phyloP scores from a whole-genome alignment of 2,888 invertebrate genomes.

The Melipona bicolor region DNA sequence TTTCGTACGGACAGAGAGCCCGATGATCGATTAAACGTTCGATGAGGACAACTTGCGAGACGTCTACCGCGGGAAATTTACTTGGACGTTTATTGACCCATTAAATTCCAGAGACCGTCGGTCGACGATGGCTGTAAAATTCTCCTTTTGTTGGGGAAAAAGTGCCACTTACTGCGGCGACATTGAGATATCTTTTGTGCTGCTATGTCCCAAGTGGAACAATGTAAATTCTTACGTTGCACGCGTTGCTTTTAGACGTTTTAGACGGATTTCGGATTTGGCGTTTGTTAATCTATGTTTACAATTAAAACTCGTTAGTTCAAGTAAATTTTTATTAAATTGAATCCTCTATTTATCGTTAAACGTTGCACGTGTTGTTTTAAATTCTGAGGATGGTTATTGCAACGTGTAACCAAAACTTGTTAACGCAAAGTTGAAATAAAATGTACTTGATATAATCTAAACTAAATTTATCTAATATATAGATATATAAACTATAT shows the following conservation, averaged over 20 bases:
- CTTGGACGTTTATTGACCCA: slow-evolving; percentile 52
- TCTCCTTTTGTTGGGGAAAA: slow-evolving; percentile 1
- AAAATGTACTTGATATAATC: too few relatives aligned
- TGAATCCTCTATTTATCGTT: too few relatives aligned
- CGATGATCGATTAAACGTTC: slow-evolving; percentile 55
- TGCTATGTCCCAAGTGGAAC: too few relatives aligned
- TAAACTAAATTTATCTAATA: too few relatives aligned
- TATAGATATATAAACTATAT: too few relatives aligned
- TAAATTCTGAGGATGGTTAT: not conserved
- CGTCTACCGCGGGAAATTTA: slow-evolving; percentile 46
- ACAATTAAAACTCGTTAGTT: too few relatives aligned
- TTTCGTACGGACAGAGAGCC: slow-evolving; percentile 53
- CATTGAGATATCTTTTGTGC: not conserved
- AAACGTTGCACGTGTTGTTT: not conserved
- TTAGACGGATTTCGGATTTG: too few relatives aligned
- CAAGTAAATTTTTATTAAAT: too few relatives aligned
- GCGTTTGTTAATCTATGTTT: too few relatives aligned
- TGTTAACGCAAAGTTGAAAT: not conserved
- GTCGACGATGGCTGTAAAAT: not conserved
- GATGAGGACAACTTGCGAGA: slow-evolving; percentile 36
- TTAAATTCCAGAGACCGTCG: slow-evolving; percentile 22
- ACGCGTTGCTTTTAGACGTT: too few relatives aligned
- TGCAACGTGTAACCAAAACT: not conserved
- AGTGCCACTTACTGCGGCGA: not conserved
- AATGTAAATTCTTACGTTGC: too few relatives aligned